These are phyloP conservation scores for Maconellicoccus hirsutus DNA, from an alignment of 1,140 invertebrate species.

Conservation along the genomic window DNA sequence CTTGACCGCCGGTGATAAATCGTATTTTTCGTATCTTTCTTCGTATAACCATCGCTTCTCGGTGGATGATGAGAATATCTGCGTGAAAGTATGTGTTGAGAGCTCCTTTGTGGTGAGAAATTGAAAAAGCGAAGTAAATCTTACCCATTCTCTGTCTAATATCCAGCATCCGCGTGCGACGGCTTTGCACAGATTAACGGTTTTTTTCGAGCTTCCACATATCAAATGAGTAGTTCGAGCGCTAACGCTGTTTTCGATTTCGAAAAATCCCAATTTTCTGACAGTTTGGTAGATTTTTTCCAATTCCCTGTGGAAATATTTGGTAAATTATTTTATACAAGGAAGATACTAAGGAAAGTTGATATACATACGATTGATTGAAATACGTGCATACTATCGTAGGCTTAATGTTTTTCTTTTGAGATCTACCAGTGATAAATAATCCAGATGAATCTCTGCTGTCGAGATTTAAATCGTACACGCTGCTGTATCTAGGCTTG, in stretches of 20 bases:
- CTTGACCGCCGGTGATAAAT: conserved; percentile 40
- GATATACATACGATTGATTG: conserved; percentile 29
- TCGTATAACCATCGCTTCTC: conserved; percentile 40
- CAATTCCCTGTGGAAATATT: conserved; percentile 28
- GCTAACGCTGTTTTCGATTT: conserved; percentile 38
- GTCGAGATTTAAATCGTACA: not conserved
- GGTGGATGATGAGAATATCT: conserved; percentile 38
- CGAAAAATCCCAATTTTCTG: conserved; percentile 37
- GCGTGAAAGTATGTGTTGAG: not conserved
- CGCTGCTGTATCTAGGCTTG: not conserved
- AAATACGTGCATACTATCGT: conserved; percentile 32
- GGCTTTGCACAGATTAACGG: conserved; percentile 42
- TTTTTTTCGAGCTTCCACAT: conserved; percentile 38
- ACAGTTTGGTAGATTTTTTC: conserved; percentile 32
- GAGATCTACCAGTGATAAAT: not conserved
- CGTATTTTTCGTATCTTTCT: conserved; percentile 39
- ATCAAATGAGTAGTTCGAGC: conserved; percentile 42
- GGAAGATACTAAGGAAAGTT: not conserved
- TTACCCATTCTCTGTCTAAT: conserved; percentile 41
- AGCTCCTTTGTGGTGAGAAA: too few relatives aligned
- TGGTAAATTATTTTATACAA: conserved; percentile 13
- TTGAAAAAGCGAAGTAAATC: too few relatives aligned
- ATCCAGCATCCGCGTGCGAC: conserved; percentile 44
- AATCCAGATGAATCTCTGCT: not conserved
- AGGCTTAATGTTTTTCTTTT: conserved; percentile 20